phyloP scores from a whole-genome alignment of 2,113 vertebrate genomes.

The Ibidorhyncha struthersii region DNA sequence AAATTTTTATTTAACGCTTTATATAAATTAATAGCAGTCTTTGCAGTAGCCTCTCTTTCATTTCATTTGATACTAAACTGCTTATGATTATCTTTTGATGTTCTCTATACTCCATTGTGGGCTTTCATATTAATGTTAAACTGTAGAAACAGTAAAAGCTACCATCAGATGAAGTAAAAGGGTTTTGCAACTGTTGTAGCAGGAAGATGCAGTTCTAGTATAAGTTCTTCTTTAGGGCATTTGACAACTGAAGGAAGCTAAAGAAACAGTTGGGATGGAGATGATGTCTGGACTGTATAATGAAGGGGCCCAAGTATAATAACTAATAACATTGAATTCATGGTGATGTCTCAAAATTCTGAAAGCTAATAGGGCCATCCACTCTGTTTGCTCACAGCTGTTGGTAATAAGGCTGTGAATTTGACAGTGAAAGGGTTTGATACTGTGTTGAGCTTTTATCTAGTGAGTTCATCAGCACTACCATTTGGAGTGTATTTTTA shows the following conservation, averaged over 20 bases:
- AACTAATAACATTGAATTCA: background rate
- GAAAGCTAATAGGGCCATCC: background rate
- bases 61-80: background rate
- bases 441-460: background rate
- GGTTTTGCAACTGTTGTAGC: background rate
- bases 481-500: background rate
- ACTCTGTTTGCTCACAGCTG: background rate
- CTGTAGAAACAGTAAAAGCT: background rate
- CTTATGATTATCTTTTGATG: background rate
- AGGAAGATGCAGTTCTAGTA: background rate
- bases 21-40: background rate
- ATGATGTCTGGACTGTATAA: background rate
- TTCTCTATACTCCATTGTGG: background rate
- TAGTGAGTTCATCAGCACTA: background rate
- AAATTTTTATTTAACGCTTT: background rate
- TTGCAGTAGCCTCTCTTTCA: background rate
- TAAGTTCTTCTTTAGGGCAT: background rate
- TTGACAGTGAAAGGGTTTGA: background rate
- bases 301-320: background rate
- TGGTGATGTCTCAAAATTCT: background rate
- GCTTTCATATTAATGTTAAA: background rate
- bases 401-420: background rate
- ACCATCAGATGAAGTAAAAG: background rate
- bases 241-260: background rate
- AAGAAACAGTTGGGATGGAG: background rate